Percentiles rank a stretch among this genome's conserved stretches.
Evolutionary conservation across 2,113 vertebrate species (phyloP).

Genomic region (Prunella fulvescens): DNA sequence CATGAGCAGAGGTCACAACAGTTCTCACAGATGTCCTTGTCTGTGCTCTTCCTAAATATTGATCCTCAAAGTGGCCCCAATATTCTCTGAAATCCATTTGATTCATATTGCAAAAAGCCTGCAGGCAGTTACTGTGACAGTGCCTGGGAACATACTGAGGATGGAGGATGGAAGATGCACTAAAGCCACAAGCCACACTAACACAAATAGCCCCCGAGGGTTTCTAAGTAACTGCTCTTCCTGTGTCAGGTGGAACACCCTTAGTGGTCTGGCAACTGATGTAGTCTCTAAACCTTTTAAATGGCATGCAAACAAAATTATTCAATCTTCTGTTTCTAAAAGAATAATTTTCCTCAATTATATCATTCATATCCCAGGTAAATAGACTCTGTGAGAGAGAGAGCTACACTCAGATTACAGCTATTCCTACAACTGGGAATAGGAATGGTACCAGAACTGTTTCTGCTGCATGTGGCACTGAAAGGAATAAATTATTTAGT

Average conservation of each 20-base stretch:
- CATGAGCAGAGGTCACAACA: not conserved
- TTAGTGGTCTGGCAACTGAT: not conserved
- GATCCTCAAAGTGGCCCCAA: not conserved
- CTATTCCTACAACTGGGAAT: not conserved
- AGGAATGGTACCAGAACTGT: not conserved
- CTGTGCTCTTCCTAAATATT: not conserved
- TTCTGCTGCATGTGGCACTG: not conserved
- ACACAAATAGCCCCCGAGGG: not conserved
- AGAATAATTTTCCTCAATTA: not conserved
- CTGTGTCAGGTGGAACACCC: not conserved
- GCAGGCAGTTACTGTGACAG: not conserved
- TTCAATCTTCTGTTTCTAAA: not conserved
- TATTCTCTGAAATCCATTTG: not conserved
- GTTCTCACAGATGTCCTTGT: not conserved
- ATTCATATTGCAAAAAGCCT: not conserved
- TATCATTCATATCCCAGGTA: not conserved
- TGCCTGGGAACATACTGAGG: not conserved
- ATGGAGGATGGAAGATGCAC: not conserved
- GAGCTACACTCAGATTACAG: not conserved
- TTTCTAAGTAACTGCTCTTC: not conserved
- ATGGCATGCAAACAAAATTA: not conserved
- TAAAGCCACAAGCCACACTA: not conserved
- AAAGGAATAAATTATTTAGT: not conserved
- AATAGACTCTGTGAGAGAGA: not conserved
- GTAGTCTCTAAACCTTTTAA: not conserved